These are phyloP conservation scores for Trachurus trachurus DNA, from an alignment of 2,797 vertebrate genomes.

Conservation along the genomic window DNA sequence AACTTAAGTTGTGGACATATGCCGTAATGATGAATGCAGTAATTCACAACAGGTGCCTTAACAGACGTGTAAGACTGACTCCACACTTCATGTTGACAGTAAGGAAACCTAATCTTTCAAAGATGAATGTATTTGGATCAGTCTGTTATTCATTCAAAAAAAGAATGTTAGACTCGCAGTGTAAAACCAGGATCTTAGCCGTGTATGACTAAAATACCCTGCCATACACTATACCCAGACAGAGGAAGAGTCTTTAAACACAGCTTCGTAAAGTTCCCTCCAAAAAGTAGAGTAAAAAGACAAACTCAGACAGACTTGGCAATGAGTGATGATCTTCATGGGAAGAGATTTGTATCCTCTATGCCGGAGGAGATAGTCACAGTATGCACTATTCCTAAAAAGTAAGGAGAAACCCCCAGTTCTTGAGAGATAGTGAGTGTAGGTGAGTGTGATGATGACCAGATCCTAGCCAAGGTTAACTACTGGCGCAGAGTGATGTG, in stretches of 20 bases:
- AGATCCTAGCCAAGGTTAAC: not conserved
- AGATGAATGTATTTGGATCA: not conserved
- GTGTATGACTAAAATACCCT: not conserved
- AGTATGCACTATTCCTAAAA: not conserved
- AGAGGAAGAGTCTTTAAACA: not conserved
- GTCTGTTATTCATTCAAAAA: not conserved
- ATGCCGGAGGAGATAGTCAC: not conserved
- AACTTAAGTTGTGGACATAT: not conserved
- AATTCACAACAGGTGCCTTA: conserved; percentile 12
- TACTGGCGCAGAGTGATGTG: not conserved
- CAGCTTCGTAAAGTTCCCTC: not conserved
- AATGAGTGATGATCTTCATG: not conserved
- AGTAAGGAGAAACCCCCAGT: not conserved
- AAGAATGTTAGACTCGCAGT: not conserved
- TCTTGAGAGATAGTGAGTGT: not conserved
- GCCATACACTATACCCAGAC: not conserved
- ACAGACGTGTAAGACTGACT: not conserved
- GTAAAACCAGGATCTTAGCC: not conserved
- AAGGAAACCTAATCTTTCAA: conserved; percentile 2
- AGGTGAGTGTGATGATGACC: not conserved
- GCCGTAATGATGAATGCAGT: not conserved
- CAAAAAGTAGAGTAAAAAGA: not conserved
- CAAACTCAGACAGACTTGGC: not conserved
- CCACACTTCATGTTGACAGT: not conserved
- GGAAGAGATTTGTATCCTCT: not conserved